Percentiles rank a stretch among this genome's conserved stretches.
Conservation (phyloP, 1,140 invertebrate genomes). For the Papilio polyxenes region DNA sequence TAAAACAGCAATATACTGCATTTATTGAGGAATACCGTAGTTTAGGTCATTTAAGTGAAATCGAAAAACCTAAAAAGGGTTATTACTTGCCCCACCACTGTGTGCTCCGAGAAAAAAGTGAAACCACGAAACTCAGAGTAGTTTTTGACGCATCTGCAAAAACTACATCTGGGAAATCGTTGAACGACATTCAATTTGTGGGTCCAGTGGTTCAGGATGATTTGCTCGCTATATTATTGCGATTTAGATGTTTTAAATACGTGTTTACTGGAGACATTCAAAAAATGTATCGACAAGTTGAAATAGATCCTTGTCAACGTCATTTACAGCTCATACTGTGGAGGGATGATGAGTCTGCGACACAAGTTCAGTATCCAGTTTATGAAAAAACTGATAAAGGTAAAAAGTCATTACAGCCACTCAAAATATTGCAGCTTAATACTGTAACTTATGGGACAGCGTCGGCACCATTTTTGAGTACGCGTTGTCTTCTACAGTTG, state of each 20-base stretch:
- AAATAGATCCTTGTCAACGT: background rate
- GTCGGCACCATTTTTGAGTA: background rate
- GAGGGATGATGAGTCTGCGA: too few species aligned
- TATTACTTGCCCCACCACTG: background rate
- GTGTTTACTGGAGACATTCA: constrained; percentile 54
- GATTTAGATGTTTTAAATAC: constrained; percentile 46
- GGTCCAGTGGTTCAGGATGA: constrained; percentile 28
- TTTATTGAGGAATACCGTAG: background rate
- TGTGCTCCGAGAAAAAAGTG: background rate
- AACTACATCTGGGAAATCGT: background rate
- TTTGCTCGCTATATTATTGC: constrained; percentile 44
- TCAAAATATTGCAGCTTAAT: background rate
- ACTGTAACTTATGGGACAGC: background rate
- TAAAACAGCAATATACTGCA: background rate
- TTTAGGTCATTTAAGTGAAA: background rate
- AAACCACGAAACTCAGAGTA: background rate
- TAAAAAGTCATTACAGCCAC: too few species aligned
- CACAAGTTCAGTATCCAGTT: too few species aligned
- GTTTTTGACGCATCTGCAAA: background rate
- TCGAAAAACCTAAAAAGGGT: background rate
- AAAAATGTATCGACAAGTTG: constrained; percentile 54
- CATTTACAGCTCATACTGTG: background rate
- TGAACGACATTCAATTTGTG: background rate
- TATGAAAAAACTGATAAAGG: too few species aligned
- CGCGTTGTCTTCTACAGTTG: background rate